Evolutionary conservation across 1,140 invertebrate genomes (phyloP).

Genomic region (Caerostris extrusa): DNA sequence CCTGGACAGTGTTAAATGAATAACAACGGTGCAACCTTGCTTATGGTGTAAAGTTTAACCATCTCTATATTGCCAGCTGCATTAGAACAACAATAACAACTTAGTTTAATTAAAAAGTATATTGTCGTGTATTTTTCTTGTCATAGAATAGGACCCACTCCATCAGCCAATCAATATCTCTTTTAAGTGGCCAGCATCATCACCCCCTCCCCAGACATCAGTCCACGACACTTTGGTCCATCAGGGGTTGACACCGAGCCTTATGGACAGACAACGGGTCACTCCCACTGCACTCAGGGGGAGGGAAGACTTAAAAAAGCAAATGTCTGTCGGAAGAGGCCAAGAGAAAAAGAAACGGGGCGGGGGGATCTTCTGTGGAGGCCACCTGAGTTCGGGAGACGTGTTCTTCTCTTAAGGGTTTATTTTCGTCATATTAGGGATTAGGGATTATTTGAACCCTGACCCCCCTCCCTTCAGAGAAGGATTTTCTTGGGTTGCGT

Average conservation of each 20-base stretch:
- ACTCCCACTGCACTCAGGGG: neutral
- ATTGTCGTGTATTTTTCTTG: too few relatives aligned
- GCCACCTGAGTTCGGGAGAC: constrained; percentile 1
- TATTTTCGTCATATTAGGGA: constrained; percentile 38
- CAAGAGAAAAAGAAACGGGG: neutral
- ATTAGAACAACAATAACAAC: neutral
- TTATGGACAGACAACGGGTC: constrained; percentile 10
- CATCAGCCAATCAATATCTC: neutral
- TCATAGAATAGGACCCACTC: too few relatives aligned
- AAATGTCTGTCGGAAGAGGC: constrained; percentile 36
- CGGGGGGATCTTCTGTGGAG: neutral
- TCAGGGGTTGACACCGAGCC: neutral
- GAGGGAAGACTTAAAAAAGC: constrained; percentile 7
- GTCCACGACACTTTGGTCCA: neutral
- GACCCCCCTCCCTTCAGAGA: neutral
- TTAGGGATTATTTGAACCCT: constrained; percentile 37
- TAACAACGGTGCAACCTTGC: too few relatives aligned
- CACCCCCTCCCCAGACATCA: neutral
- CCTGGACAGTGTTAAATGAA: too few relatives aligned
- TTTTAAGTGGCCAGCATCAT: constrained; percentile 24
- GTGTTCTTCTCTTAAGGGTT: constrained; percentile 4
- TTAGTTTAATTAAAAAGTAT: too few relatives aligned
- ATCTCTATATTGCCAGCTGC: too few relatives aligned
- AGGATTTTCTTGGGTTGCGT: neutral
- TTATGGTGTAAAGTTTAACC: too few relatives aligned